Percentiles rank a stretch among this genome's conserved stretches.
These are phyloP conservation scores for Limosa lapponica DNA, from an alignment of 2,797 vertebrate genomes.

Conservation along the genomic window DNA sequence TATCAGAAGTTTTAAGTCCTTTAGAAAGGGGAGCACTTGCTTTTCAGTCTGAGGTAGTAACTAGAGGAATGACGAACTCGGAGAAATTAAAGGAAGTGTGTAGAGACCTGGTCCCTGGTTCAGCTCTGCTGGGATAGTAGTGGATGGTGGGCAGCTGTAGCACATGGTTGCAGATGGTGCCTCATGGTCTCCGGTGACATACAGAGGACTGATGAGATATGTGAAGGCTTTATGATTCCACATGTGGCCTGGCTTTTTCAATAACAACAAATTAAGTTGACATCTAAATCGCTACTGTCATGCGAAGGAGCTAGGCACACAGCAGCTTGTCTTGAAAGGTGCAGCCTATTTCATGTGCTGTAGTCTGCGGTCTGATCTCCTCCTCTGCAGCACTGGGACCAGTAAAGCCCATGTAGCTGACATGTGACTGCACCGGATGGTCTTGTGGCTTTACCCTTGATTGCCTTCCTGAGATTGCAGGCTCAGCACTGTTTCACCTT, in stretches of 20 bases:
- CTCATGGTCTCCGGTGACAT: accelerated
- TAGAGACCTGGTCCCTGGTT: background rate
- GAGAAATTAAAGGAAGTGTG: background rate
- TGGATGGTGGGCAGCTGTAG: background rate
- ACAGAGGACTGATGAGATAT: background rate
- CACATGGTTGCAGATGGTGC: background rate
- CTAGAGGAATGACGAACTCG: background rate
- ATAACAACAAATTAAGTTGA: background rate
- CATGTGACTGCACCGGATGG: background rate
- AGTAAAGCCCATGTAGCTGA: background rate
- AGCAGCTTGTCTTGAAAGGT: background rate
- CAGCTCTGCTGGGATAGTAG: too few relatives aligned
- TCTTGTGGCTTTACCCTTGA: background rate
- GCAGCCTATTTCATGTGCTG: background rate
- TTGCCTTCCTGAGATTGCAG: background rate
- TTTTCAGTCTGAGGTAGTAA: background rate
- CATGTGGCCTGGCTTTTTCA: background rate
- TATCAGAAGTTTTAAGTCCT: background rate
- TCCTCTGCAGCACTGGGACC: accelerated
- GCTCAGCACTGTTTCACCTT: background rate
- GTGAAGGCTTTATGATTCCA: background rate
- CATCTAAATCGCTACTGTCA: background rate
- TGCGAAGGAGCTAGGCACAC: background rate
- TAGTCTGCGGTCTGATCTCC: background rate
- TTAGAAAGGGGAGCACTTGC: background rate